Conservation (phyloP, 2,888 invertebrate species). For the Halictus quadricinctus region DNA sequence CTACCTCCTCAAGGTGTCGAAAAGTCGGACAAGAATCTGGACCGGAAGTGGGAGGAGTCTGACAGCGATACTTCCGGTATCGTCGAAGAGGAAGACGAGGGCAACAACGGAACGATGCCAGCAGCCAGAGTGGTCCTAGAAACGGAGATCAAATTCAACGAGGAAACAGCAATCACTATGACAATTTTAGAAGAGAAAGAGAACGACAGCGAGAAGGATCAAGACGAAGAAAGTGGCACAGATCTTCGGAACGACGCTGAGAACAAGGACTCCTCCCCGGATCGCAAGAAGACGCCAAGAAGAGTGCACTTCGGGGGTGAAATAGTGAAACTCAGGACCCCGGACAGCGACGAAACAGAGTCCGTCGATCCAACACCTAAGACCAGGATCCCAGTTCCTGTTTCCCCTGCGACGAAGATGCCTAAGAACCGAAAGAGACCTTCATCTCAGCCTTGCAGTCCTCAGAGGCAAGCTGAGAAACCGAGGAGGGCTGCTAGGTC, state of each 20-base stretch:
- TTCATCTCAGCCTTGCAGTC: conserved; percentile 70
- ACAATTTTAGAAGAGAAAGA: conserved; percentile 89
- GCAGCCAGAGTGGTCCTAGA: conserved; percentile 87
- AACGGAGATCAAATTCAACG: conserved; percentile 92
- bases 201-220: conserved; percentile 69
- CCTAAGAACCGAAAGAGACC: conserved; percentile 69
- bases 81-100: conserved; percentile 75
- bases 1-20: not conserved
- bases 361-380: conserved; percentile 63
- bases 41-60: conserved; percentile 68
- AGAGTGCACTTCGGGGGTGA: conserved; percentile 94
- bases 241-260: conserved; percentile 76
- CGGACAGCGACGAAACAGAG: conserved; percentile 90
- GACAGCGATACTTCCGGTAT: conserved; percentile 76
- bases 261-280: conserved; percentile 53
- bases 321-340: conserved; percentile 92
- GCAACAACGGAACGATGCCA: conserved; percentile 61
- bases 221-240: conserved; percentile 60
- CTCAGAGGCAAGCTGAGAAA: conserved; percentile 50
- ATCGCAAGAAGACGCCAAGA: conserved; percentile 85
- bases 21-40: conserved; percentile 36
- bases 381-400: conserved; percentile 83
- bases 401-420: conserved; percentile 81
- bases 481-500: conserved; percentile 67
- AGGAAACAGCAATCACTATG: conserved; percentile 92